phyloP scores from a whole-genome alignment of 2,797 vertebrate genomes.

The Champsocephalus esox region DNA sequence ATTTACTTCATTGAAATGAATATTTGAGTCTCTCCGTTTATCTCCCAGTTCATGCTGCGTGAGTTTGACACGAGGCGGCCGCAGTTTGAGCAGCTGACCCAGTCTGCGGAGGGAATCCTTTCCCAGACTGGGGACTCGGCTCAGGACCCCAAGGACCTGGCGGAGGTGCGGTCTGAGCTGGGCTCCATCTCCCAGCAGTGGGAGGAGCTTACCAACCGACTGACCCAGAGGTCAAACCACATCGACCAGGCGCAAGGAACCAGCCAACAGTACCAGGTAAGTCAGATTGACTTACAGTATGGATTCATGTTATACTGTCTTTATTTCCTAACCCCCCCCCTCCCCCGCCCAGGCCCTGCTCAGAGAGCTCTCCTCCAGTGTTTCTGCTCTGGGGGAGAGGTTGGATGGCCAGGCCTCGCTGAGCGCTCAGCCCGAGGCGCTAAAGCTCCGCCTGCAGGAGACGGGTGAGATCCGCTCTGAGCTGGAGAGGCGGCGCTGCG shows the following conservation, averaged over 20 bases:
- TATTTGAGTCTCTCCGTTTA: not conserved
- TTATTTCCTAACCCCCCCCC: not conserved
- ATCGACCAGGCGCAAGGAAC: slow-evolving; percentile 94
- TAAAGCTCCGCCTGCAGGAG: slow-evolving; percentile 93
- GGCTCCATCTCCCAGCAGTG: slow-evolving; percentile 91
- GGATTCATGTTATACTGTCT: too few species aligned
- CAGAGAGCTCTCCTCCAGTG: slow-evolving; percentile 89
- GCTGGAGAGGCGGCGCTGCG: slow-evolving; percentile 88
- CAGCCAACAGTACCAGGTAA: slow-evolving; percentile 90
- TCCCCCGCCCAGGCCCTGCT: slow-evolving; percentile 81
- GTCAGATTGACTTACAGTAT: not conserved
- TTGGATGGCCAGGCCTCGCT: slow-evolving; percentile 90
- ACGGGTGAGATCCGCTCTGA: slow-evolving; percentile 95
- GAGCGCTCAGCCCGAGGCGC: slow-evolving; percentile 93
- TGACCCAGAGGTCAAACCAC: slow-evolving; percentile 90
- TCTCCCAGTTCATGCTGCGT: slow-evolving; percentile 94
- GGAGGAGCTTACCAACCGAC: slow-evolving; percentile 88
- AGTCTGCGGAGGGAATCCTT: slow-evolving; percentile 92
- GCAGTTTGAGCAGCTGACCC: slow-evolving; percentile 95
- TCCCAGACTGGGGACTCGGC: slow-evolving; percentile 84
- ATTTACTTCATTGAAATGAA: not conserved
- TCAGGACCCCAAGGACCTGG: slow-evolving; percentile 83
- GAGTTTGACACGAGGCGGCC: slow-evolving; percentile 95
- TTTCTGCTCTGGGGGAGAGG: slow-evolving; percentile 86
- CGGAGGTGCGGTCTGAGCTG: slow-evolving; percentile 89